Base-by-base conservation (phyloP, 2,888 invertebrate species). In the Cynaeus angustus region DNA sequence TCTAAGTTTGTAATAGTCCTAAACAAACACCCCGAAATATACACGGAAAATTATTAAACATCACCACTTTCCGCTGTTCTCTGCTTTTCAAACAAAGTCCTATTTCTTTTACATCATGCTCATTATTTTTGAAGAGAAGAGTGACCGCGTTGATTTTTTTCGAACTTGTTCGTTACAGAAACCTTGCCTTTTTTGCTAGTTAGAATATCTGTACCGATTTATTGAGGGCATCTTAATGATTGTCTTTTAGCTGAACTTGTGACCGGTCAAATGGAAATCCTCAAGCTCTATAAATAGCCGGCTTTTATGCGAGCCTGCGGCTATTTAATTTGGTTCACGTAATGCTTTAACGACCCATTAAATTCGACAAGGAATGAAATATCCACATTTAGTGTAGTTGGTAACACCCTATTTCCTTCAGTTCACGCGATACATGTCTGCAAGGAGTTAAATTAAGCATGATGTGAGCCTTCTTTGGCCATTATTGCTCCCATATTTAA, bases 1-100 rank as follows among this genome's bases (percentile, higher is more conserved):
- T 65, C 55, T 65, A 65, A 53, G 65, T 65, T 53, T 65, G 53
- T 65, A 43, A 65, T 55, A 30, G 65, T 65, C 65, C 65, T 65
- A 65, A 65, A 55, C 14, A 65, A 65, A 65, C 65, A 65, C n/a
- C 3, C 14, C 8, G 53, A 43, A 62, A 62, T 62, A 14, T 52
- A 62, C 52, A 62, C 62, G 37, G 62, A 50, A 21, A 52, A 62
- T 62, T 62, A 50, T 62, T 62, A 62, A 62, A 62, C 65, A 33
- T 53, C 43, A 43, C 43, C 53, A 53, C 65, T 53, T 65, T 65
- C 65, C 53, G 65, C 26, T 53, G 45, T 33, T 53, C 33, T 8
- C 33, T 33, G 16, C 16, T 41, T 45, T 55, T 53, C 53, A 52
- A 50, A 52, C 43, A 37, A 30, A n/a, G 28, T 21, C 4, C 21